A percentile compares a stretch with the other conserved stretches of the same genome.
Conservation (phyloP, 2,113 vertebrate species). For the Bombycilla garrulus region DNA sequence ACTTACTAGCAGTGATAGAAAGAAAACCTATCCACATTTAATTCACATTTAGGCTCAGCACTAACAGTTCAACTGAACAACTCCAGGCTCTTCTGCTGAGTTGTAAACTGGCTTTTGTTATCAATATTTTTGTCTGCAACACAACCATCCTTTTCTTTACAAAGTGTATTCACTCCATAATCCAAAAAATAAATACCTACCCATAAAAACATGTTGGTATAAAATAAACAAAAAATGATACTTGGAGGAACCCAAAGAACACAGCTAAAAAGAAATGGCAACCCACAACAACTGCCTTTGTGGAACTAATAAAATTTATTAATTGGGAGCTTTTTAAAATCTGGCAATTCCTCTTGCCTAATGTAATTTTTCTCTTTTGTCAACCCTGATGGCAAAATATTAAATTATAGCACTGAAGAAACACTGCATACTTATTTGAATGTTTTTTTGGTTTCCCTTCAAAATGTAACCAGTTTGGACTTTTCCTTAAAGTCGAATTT, state of each 20-base stretch:
- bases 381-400: neutral
- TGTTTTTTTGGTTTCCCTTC: neutral
- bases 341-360: neutral
- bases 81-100: neutral
- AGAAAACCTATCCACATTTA: neutral
- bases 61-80: neutral
- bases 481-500: neutral
- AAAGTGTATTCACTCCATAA: neutral
- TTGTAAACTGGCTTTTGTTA: neutral
- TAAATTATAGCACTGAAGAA: neutral
- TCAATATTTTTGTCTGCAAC: neutral
- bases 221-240: neutral
- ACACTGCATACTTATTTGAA: neutral
- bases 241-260: neutral
- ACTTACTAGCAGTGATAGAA: neutral
- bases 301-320: neutral
- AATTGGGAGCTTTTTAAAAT: neutral
- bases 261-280: neutral
- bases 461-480: neutral
- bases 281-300: neutral
- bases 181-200: neutral
- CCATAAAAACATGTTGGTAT: neutral
- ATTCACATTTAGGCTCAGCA: neutral
- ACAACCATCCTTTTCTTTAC: neutral
- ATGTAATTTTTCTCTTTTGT: neutral